Conservation (phyloP, 2,888 invertebrate species). For the Lepidocyrtoides sp. region DNA sequence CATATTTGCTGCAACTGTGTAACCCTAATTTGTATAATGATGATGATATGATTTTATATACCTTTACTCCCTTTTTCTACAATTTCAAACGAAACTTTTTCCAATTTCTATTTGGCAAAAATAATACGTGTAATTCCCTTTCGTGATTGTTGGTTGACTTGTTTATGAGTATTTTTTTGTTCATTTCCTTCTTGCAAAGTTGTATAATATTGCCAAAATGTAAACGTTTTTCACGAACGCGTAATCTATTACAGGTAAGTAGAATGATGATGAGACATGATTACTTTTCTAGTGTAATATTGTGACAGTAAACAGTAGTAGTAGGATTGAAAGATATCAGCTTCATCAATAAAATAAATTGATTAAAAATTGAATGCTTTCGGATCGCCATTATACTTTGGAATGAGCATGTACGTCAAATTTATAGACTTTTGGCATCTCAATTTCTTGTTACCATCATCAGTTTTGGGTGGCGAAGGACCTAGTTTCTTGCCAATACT, state of each 20-base stretch:
- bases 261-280: not conserved
- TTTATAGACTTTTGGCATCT: not conserved
- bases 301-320: constrained; percentile 26
- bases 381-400: not conserved
- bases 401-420: not conserved
- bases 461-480: not conserved
- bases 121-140: constrained; percentile 48
- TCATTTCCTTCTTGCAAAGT: constrained; percentile 10
- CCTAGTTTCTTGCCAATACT: not conserved
- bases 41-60: not conserved
- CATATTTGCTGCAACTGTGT: not conserved
- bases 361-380: not conserved
- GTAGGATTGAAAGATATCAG: not conserved
- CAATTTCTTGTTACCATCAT: not conserved
- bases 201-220: not conserved
- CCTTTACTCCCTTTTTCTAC: not conserved
- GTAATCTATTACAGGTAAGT: not conserved
- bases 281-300: not conserved
- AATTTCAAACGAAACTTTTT: constrained; percentile 24
- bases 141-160: constrained; percentile 55
- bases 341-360: constrained; percentile 23
- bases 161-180: constrained; percentile 4
- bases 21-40: not conserved
- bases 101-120: constrained; percentile 40
- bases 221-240: not conserved